A percentile compares a stretch with the other conserved stretches of the same genome.
phyloP scores from a whole-genome alignment of 1,140 invertebrate species.

The Neotoxoptera formosana region DNA sequence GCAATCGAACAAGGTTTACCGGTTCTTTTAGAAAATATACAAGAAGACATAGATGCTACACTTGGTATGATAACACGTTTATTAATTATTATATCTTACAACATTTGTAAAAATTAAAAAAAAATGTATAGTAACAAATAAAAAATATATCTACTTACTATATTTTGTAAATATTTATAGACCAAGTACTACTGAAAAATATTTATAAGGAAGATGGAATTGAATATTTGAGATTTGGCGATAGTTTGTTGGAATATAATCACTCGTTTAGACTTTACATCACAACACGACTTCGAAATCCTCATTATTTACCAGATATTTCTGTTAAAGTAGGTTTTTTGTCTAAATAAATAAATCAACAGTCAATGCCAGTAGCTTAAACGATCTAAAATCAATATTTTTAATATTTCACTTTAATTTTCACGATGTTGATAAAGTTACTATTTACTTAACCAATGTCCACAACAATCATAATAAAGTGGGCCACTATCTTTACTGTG shows the following conservation, averaged over 20 bases:
- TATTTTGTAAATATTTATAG: slow-evolving; percentile 62
- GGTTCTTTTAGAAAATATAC: slow-evolving; percentile 85
- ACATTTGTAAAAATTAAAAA: background rate
- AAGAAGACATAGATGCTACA: slow-evolving; percentile 84
- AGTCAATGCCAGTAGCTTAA: background rate
- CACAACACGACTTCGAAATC: slow-evolving; percentile 88
- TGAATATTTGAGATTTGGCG: slow-evolving; percentile 84
- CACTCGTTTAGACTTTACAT: slow-evolving; percentile 89
- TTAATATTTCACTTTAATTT: background rate
- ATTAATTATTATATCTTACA: background rate
- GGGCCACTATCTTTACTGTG: background rate
- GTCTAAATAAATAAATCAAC: background rate
- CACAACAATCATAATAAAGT: background rate
- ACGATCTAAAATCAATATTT: background rate
- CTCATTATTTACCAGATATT: slow-evolving; percentile 89
- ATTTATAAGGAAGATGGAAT: slow-evolving; percentile 82
- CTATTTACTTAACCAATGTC: background rate
- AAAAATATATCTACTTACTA: background rate
- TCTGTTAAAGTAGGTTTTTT: slow-evolving; percentile 77
- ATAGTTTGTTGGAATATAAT: slow-evolving; percentile 83
- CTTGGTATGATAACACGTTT: slow-evolving; percentile 65
- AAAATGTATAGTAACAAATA: no score
- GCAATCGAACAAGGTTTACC: slow-evolving; percentile 84
- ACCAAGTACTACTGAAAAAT: slow-evolving; percentile 83
- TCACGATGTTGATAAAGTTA: background rate